Base-by-base conservation (phyloP, 2,113 vertebrate genomes). In the Centrocercus urophasianus region DNA sequence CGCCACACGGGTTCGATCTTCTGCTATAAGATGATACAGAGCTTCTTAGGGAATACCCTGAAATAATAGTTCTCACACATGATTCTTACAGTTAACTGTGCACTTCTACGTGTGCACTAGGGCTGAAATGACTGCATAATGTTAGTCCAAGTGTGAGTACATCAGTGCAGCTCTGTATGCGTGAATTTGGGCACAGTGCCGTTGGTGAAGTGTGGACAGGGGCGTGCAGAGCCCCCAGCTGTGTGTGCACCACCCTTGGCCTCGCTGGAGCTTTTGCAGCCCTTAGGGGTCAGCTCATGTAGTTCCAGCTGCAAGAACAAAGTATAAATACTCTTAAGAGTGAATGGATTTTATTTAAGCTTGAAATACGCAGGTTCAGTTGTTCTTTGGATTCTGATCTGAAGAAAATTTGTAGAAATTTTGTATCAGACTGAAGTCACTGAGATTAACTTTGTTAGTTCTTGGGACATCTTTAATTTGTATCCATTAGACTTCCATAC, bases 91-190 rank as follows among this genome's bases (percentile, higher is more conserved):
- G 19, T 69, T 89, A 22, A 14, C 36, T 13, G 2, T 17, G 14
- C 56, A 6, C 3, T 47, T 80, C 79, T 64, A 3, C 42, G 9
- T 11, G 32, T 83, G 34, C 3, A 0, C 6, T 28, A 8, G 27
- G 24, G 32, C 34, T 17, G 40, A 22, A 66, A 64, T 32, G 24
- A 43, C 24, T 66, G 54, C 54, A 63, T 40, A 48, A 11, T 7
- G 16, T 43, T 71, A 1, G 0, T 0, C 28, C 74, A n/a, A 56
- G 48, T 5, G 25, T 18, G 14, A 72, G 15, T 6, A 1, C 48
- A 88, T 52, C 42, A n/a, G 16, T 65, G 54, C 78, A 24, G 38
- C 27, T 54, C 52, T 30, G 52, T 54, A 30, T 30, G 52, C 27
- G 30, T 52, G 54, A 28, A 52, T 43, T 72, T 47, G 69, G 66